Evolutionary conservation across 2,888 invertebrate species (phyloP).

Genomic region (Stenodema calcarata): DNA sequence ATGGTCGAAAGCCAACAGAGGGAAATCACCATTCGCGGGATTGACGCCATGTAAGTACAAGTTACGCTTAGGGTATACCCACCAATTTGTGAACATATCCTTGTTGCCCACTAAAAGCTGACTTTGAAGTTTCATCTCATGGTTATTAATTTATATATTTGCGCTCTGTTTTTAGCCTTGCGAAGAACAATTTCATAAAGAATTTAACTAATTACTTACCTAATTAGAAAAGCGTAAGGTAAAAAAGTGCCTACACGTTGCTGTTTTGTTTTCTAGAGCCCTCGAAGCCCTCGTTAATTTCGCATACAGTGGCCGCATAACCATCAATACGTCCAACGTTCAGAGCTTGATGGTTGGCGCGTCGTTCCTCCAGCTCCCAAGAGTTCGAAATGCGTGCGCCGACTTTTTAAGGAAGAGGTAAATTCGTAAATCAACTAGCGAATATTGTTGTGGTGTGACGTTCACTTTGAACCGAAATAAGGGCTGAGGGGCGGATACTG

Average conservation of each 20-base stretch:
- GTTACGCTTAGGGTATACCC: not conserved
- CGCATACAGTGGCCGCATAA: constrained; percentile 81
- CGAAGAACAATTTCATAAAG: too few species aligned
- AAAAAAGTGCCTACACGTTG: too few species aligned
- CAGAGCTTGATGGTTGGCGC: constrained; percentile 85
- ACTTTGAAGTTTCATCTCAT: too few species aligned
- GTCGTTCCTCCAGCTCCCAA: constrained; percentile 78
- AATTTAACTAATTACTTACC: too few species aligned
- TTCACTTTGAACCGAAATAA: too few species aligned
- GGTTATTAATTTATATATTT: too few species aligned
- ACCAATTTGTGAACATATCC: not conserved
- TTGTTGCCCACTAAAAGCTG: too few species aligned
- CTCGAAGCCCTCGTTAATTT: constrained; percentile 83
- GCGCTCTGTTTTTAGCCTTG: too few species aligned
- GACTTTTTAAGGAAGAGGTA: constrained; percentile 77
- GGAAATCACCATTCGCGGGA: constrained; percentile 81
- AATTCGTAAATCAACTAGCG: constrained; percentile 33
- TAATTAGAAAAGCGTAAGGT: too few species aligned
- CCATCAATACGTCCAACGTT: constrained; percentile 79
- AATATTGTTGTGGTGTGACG: too few species aligned
- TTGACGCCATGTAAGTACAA: constrained; percentile 76
- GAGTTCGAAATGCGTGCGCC: constrained; percentile 84
- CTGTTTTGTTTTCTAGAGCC: constrained; percentile 66
- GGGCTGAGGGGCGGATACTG: too few species aligned
- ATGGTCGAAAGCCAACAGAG: constrained; percentile 84